These are phyloP conservation scores for Apolygus lucorum DNA, from an alignment of 1,140 invertebrate genomes.

Conservation along the genomic window DNA sequence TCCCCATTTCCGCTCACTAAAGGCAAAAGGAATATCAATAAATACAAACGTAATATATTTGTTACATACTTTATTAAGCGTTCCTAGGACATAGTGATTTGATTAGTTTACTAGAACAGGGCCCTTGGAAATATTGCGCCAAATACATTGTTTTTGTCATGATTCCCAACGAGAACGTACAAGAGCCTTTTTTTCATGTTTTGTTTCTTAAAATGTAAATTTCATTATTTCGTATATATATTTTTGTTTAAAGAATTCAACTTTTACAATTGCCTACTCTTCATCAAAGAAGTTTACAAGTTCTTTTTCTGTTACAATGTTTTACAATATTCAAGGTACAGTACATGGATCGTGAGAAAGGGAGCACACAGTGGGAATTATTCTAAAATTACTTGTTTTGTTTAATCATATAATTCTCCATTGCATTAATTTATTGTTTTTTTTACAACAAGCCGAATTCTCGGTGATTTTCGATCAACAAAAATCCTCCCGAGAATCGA, in stretches of 20 bases:
- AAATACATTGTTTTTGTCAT: not conserved
- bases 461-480: not conserved
- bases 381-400: not conserved
- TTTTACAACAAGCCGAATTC: not conserved
- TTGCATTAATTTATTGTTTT: not conserved
- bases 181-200: not conserved
- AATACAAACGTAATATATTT: too few species aligned
- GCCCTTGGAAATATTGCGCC: not conserved
- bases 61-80: conserved; percentile 15
- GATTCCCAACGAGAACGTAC: not conserved
- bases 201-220: too few species aligned
- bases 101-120: conserved; percentile 7
- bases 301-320: not conserved
- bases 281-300: not conserved
- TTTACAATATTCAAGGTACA: not conserved
- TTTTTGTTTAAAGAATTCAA: too few species aligned
- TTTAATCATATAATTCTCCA: not conserved
- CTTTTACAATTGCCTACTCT: not conserved
- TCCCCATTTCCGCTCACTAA: too few species aligned
- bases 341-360: not conserved
- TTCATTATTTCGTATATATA: too few species aligned
- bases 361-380: conserved; percentile 11
- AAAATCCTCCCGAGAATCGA: too few species aligned
- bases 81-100: conserved; percentile 13
- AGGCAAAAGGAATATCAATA: too few species aligned